phyloP scores from a whole-genome alignment of 2,888 invertebrate genomes.

The Drosophila borborema region DNA sequence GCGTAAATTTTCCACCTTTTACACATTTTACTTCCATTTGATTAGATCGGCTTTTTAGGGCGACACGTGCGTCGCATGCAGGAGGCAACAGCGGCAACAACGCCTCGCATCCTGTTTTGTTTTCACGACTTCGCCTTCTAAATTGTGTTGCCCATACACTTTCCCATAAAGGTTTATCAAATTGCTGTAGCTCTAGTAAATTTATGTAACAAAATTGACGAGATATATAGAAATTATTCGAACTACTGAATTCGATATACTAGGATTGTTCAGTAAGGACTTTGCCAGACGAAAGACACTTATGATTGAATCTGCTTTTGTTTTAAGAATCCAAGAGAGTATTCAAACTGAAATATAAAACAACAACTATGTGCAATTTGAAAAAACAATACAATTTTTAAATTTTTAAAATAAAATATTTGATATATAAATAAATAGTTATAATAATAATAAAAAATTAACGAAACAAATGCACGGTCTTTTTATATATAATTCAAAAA shows the following conservation, averaged over 20 bases:
- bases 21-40: constrained; percentile 83
- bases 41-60: constrained; percentile 80
- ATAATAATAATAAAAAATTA: too few relatives aligned
- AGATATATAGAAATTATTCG: background rate
- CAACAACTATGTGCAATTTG: too few relatives aligned
- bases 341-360: too few relatives aligned
- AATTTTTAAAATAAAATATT: too few relatives aligned
- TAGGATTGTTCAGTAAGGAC: background rate
- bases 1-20: constrained; percentile 82
- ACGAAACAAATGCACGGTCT: too few relatives aligned
- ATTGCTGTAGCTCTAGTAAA: background rate
- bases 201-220: background rate
- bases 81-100: constrained; percentile 36
- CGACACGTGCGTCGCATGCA: constrained; percentile 66
- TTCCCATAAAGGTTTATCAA: background rate
- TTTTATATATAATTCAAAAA: too few relatives aligned
- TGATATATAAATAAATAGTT: too few relatives aligned
- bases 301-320: background rate
- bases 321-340: too few relatives aligned
- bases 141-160: constrained; percentile 44
- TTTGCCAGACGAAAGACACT: background rate
- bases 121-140: constrained; percentile 51
- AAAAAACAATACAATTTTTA: too few relatives aligned
- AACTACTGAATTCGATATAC: background rate
- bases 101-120: constrained; percentile 77